Conservation (phyloP, 2,797 vertebrate genomes). For the Lateolabrax maculatus region DNA sequence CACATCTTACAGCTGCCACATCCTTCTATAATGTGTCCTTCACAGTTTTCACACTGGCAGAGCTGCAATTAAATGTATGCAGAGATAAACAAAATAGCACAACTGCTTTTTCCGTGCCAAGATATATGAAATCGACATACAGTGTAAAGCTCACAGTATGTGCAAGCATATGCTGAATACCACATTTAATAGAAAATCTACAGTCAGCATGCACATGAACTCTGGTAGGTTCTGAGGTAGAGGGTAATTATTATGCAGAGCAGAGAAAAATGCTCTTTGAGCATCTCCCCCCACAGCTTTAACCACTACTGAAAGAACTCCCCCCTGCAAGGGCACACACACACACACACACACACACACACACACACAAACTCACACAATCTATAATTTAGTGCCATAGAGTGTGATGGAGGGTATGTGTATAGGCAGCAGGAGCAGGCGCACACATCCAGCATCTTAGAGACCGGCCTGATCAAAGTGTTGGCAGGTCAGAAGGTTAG, state of each 20-base stretch:
- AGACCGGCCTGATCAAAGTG: conserved; percentile 62
- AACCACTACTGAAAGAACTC: conserved; percentile 55
- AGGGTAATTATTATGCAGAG: conserved; percentile 67
- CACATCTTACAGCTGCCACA: conserved; percentile 36
- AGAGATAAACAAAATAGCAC: conserved; percentile 43
- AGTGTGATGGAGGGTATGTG: conserved; percentile 53
- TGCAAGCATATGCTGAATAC: conserved; percentile 42
- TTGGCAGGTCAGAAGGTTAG: conserved; percentile 64
- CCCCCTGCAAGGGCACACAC: conserved; percentile 15
- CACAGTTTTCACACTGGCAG: conserved; percentile 56
- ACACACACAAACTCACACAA: conserved; percentile 45
- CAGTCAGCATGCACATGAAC: conserved; percentile 50
- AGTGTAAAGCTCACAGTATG: conserved; percentile 15
- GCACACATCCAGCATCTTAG: conserved; percentile 46
- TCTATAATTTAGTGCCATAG: conserved; percentile 72
- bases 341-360: background rate
- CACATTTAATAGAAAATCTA: conserved; percentile 51
- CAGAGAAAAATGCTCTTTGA: conserved; percentile 57
- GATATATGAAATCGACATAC: conserved; percentile 26
- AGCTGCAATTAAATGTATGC: conserved; percentile 38
- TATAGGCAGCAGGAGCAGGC: conserved; percentile 29
- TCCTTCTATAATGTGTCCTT: conserved; percentile 51
- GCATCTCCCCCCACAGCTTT: conserved; percentile 48
- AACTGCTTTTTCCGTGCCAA: conserved; percentile 30
- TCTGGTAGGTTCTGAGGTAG: conserved; percentile 42